Conservation (phyloP, 2,113 vertebrate genomes). For the cattle (Bos taurus) region DNA sequence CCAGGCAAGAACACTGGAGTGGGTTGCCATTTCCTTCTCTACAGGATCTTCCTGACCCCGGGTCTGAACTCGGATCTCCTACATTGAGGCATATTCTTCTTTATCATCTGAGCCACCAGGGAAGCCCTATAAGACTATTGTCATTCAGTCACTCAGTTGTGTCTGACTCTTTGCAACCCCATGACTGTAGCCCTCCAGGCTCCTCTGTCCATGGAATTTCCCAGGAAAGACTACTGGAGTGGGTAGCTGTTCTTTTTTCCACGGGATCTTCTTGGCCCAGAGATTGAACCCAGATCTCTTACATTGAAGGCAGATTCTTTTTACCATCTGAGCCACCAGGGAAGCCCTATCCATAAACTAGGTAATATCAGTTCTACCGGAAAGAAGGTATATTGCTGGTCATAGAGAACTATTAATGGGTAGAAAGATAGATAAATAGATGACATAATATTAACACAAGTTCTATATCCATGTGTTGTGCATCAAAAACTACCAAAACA, state of each 20-base stretch:
- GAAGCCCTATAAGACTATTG: background rate
- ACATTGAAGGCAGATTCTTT: background rate
- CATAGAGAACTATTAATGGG: background rate
- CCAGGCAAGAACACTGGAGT: background rate
- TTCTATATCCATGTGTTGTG: background rate
- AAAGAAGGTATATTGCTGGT: background rate
- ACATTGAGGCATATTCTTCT: background rate
- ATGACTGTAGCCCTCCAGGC: background rate
- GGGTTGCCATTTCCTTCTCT: background rate
- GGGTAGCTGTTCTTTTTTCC: background rate
- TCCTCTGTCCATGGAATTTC: background rate
- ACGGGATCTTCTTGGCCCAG: background rate
- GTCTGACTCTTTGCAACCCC: background rate
- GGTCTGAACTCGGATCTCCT: background rate
- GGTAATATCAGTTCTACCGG: background rate
- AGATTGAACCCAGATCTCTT: background rate
- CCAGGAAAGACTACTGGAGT: background rate
- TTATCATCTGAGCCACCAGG: background rate
- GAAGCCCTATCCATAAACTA: background rate
- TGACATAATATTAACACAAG: background rate
- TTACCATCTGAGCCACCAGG: background rate
- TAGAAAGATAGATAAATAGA: background rate
- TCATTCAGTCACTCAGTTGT: background rate
- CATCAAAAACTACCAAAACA: constrained; percentile 39
- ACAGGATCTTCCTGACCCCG: background rate